These are phyloP conservation scores for Ectropis grisescens DNA, from an alignment of 1,140 invertebrate genomes.

Conservation along the genomic window DNA sequence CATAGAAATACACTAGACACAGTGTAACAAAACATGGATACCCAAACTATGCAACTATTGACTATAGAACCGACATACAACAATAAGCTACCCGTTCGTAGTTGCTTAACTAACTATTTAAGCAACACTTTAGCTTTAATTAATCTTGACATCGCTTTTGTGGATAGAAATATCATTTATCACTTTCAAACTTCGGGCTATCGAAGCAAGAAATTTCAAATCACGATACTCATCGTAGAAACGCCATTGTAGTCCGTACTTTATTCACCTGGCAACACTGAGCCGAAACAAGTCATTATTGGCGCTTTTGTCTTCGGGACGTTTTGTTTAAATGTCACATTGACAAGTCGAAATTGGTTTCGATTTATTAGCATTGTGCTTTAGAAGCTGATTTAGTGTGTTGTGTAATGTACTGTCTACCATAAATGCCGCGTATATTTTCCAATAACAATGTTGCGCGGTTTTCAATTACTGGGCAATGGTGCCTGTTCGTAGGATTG, in stretches of 20 bases:
- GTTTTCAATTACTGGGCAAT: conserved; percentile 49
- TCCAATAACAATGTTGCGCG: conserved; percentile 32
- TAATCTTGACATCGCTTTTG: conserved; percentile 55
- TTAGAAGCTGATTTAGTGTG: too few relatives aligned
- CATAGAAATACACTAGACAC: conserved; percentile 2
- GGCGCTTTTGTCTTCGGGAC: conserved; percentile 15
- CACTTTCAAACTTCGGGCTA: conserved; percentile 29
- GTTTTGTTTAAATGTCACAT: conserved; percentile 5
- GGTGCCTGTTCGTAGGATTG: conserved; percentile 34
- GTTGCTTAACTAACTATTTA: conserved; percentile 56
- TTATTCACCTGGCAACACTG: conserved; percentile 19
- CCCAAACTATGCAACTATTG: conserved; percentile 13
- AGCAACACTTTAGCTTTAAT: conserved; percentile 51
- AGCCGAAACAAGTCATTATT: conserved; percentile 2
- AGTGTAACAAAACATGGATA: conserved; percentile 3
- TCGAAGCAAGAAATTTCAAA: conserved; percentile 26
- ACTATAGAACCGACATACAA: too few relatives aligned
- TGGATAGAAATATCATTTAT: conserved; percentile 48
- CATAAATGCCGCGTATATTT: too few relatives aligned
- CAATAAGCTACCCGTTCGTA: conserved; percentile 38
- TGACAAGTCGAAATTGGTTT: conserved; percentile 7
- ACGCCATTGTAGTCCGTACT: conserved; percentile 16
- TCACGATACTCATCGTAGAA: conserved; percentile 13
- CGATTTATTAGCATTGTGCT: conserved; percentile 1
- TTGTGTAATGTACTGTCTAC: too few relatives aligned